phyloP scores from a whole-genome alignment of 1,140 invertebrate species.

The Sycophaga agraensis region DNA sequence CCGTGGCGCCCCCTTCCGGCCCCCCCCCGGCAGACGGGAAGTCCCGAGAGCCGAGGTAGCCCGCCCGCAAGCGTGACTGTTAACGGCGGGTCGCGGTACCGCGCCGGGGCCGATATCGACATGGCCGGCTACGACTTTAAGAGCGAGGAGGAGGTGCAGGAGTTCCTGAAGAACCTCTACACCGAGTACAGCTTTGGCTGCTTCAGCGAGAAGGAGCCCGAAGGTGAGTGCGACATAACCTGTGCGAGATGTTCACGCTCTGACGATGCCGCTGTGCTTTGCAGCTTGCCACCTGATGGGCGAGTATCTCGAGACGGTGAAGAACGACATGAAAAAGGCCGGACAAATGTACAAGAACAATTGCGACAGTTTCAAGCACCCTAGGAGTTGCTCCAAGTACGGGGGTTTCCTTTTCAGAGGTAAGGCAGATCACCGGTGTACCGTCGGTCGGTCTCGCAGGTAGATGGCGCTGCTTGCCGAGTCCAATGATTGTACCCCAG shows the following conservation, averaged over 20 bases:
- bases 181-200: slow-evolving; percentile 91
- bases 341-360: slow-evolving; percentile 77
- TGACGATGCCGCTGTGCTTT: slow-evolving; percentile 19
- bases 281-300: slow-evolving; percentile 89
- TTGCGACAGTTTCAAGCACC: slow-evolving; percentile 80
- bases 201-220: slow-evolving; percentile 77
- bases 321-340: slow-evolving; percentile 77
- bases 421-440: slow-evolving; percentile 40
- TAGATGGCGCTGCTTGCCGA: no score
- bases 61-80: no score
- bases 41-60: no score
- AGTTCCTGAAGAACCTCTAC: slow-evolving; percentile 85
- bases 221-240: slow-evolving; percentile 63
- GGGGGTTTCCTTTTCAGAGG: slow-evolving; percentile 72
- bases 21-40: background rate
- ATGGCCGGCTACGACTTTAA: slow-evolving; percentile 68
- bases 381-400: slow-evolving; percentile 82
- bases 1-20: no score
- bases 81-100: no score
- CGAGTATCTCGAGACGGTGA: slow-evolving; percentile 82
- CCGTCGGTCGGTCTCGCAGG: no score
- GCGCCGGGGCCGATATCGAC: no score
- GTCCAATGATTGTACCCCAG: no score
- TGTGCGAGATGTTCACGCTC: background rate
- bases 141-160: slow-evolving; percentile 80